Percentiles rank a stretch among this genome's conserved stretches.
Evolutionary conservation across 2,113 vertebrate species (phyloP).

Genomic region (Hydrolagus affinis): DNA sequence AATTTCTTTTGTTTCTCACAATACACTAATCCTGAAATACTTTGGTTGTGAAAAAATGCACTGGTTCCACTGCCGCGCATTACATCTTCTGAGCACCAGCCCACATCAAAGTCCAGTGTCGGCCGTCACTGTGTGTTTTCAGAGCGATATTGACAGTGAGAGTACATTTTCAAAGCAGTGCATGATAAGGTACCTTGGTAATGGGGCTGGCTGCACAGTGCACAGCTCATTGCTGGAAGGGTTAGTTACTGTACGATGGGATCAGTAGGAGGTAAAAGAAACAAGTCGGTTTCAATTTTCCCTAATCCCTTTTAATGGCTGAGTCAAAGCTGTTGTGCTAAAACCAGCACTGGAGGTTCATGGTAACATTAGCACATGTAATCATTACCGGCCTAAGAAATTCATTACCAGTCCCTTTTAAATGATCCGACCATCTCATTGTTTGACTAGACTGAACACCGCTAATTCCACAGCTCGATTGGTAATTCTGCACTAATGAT

Average conservation of each 20-base stretch:
- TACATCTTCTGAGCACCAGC: too few species aligned
- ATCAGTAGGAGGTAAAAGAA: constrained; percentile 28
- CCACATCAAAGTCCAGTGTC: too few species aligned
- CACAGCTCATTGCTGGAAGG: constrained; percentile 23
- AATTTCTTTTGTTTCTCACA: too few species aligned
- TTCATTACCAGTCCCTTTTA: constrained; percentile 24
- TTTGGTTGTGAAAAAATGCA: too few species aligned
- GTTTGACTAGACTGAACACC: constrained; percentile 31
- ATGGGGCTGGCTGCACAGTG: neutral
- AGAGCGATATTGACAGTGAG: constrained; percentile 27
- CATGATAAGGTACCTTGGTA: neutral
- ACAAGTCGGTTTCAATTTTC: constrained; percentile 32
- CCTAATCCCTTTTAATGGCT: constrained; percentile 28
- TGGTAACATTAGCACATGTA: constrained; percentile 18
- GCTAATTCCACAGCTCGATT: constrained; percentile 29
- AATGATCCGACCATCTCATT: constrained; percentile 26
- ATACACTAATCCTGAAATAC: too few species aligned
- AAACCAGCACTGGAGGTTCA: constrained; percentile 6
- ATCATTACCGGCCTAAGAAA: constrained; percentile 24
- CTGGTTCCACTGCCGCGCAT: too few species aligned
- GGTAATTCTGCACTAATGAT: constrained; percentile 28
- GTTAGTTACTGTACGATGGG: constrained; percentile 31
- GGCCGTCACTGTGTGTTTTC: neutral
- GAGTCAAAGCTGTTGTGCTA: constrained; percentile 8
- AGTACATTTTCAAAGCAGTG: neutral